phyloP scores from a whole-genome alignment of 2,113 vertebrate genomes.

The Pterocles gutturalis region DNA sequence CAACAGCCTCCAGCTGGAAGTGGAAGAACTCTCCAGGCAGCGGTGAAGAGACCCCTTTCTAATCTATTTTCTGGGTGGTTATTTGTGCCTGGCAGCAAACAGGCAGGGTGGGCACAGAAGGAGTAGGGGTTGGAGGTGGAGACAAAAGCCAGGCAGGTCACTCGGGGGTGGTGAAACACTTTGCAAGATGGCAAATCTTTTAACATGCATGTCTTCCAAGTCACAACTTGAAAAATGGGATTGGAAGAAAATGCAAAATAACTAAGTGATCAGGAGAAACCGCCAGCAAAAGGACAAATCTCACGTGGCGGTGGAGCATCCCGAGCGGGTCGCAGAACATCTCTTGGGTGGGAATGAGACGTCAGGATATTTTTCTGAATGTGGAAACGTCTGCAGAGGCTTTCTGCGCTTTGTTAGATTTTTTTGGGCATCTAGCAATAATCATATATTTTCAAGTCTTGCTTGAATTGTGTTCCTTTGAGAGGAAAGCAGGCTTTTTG shows the following conservation, averaged over 20 bases:
- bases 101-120: background rate
- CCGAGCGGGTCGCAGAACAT: background rate
- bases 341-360: background rate
- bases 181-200: background rate
- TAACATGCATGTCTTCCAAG: fast-evolving
- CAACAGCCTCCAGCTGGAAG: constrained; percentile 90
- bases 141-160: background rate
- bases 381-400: fast-evolving
- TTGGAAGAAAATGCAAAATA: background rate
- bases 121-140: background rate
- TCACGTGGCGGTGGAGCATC: fast-evolving
- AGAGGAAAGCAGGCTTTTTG: background rate
- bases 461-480: background rate
- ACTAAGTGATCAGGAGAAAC: background rate
- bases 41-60: constrained; percentile 81
- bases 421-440: fast-evolving
- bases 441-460: fast-evolving
- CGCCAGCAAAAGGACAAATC: background rate
- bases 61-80: background rate
- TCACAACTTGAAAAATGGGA: background rate
- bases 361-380: background rate
- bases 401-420: fast-evolving
- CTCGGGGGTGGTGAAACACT: background rate
- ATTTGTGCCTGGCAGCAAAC: background rate
- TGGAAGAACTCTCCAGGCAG: constrained; percentile 88